phyloP scores from a whole-genome alignment of 1,140 invertebrate species.

The Aphelinus certus region DNA sequence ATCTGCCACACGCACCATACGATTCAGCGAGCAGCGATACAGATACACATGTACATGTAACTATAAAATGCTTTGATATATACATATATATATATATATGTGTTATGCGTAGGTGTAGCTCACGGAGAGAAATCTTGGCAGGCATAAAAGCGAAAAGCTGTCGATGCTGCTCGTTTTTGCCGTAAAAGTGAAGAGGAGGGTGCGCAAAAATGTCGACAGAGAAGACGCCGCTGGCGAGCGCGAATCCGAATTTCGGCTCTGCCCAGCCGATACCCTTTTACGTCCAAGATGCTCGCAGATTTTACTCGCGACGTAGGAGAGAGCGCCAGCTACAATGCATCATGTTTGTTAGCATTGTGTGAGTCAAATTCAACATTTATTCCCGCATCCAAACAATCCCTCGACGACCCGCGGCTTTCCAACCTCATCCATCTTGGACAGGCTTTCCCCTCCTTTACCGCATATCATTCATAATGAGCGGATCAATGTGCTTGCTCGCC shows the following conservation, averaged over 20 bases:
- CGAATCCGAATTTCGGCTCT: slow-evolving; percentile 5
- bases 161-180: not conserved
- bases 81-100: not conserved
- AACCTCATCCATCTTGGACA: too few relatives aligned
- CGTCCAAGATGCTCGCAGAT: slow-evolving; percentile 34
- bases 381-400: too few relatives aligned
- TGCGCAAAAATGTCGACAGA: slow-evolving; percentile 38
- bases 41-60: too few relatives aligned
- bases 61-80: not conserved
- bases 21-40: too few relatives aligned
- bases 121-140: not conserved
- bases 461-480: too few relatives aligned
- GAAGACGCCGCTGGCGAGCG: slow-evolving; percentile 38
- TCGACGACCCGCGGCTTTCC: too few relatives aligned
- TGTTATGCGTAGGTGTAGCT: not conserved
- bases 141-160: not conserved
- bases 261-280: slow-evolving; percentile 29
- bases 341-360: slow-evolving; percentile 40
- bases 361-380: slow-evolving; percentile 24
- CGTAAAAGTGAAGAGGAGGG: not conserved
- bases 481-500: too few relatives aligned
- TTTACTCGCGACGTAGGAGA: slow-evolving; percentile 41
- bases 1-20: too few relatives aligned
- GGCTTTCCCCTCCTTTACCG: too few relatives aligned
- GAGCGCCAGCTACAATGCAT: slow-evolving; percentile 40